Base-by-base conservation (phyloP, 2,888 invertebrate species). In the Gasteruption jaculator region DNA sequence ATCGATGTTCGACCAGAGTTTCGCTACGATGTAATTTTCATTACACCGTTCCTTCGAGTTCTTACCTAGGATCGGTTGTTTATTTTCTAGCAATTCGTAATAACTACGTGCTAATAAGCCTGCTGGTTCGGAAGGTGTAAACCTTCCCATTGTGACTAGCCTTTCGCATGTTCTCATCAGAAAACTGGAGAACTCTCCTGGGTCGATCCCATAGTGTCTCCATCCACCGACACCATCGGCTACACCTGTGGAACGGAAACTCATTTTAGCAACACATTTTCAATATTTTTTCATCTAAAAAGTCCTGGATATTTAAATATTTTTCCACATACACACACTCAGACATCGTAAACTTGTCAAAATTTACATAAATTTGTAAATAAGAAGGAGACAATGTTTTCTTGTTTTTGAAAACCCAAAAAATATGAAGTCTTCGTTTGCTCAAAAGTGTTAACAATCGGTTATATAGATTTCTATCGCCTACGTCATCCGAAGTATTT, bases 181-280 rank as follows among this genome's bases (percentile, higher is more conserved):
- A 64, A 91, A 89, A 50, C 85, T 82, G 6, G 96, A 93, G 74
- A 97, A 97, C 69, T 89, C 88, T 37, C 96, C 95, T 2, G 97
- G 96, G 74, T 97, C 96, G 56, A 97, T 90, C 37, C 96, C 97
- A 71, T 96, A 95, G 50, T 90, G 88, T 62, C 95, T 81, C 97
- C 97, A 97, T 37, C 97, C 97, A 41, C 97, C 97, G 39, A 97
- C 97, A 50, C 97, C 97, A 74, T 97, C 97, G 45, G 97, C 97
- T 56, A 97, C 95, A 65, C 96, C 97, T 94, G 64, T 6, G 71
- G 69, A n/a, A 33, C 30, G 25, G 8, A 10, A 36, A 29, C 24
- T 31, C 22, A 37, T 14, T 31, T 29, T n/a, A n/a, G n/a, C n/a
- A n/a, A n/a, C n/a, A n/a, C n/a, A n/a, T n/a, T n/a, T n/a, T n/a